Evolutionary conservation across 2,888 invertebrate genomes (phyloP).

Genomic region (Stratiomys singularior): DNA sequence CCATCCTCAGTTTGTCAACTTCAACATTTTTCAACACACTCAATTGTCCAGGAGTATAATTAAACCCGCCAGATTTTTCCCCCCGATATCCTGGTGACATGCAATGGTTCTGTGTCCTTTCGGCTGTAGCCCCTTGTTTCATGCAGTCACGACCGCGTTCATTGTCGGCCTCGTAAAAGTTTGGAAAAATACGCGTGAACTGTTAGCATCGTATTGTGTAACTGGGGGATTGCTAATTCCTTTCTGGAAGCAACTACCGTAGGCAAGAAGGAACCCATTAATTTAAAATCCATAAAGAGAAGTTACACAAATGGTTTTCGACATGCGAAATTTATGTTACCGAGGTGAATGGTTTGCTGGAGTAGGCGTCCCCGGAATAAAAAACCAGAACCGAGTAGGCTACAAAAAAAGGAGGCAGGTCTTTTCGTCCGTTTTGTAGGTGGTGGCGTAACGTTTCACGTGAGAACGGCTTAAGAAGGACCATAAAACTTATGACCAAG

Average conservation of each 20-base stretch:
- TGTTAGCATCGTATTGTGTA: neutral
- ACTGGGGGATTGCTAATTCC: neutral
- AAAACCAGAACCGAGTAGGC: constrained; percentile 17
- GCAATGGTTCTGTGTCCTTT: constrained; percentile 15
- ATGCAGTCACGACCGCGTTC: too few species aligned
- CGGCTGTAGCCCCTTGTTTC: too few species aligned
- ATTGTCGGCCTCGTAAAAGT: neutral
- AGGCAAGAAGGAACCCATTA: constrained; percentile 47
- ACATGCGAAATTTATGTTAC: constrained; percentile 50
- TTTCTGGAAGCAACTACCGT: neutral
- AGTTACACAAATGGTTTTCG: constrained; percentile 46
- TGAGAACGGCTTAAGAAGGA: too few species aligned
- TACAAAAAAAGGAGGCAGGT: neutral
- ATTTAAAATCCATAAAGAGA: constrained; percentile 51
- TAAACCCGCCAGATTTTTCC: constrained; percentile 16
- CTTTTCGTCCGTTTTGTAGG: too few species aligned
- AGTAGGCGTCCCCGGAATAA: neutral
- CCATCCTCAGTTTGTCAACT: neutral
- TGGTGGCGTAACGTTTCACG: too few species aligned
- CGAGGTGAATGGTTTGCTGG: neutral
- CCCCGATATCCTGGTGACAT: constrained; percentile 6
- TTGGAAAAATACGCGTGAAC: neutral
- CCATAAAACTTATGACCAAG: too few species aligned
- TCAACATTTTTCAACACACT: neutral
- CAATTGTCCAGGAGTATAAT: constrained; percentile 9